Percentiles rank a stretch among this genome's conserved stretches.
Conservation (phyloP, 2,797 vertebrate species). For the Halcyon chelicuti region DNA sequence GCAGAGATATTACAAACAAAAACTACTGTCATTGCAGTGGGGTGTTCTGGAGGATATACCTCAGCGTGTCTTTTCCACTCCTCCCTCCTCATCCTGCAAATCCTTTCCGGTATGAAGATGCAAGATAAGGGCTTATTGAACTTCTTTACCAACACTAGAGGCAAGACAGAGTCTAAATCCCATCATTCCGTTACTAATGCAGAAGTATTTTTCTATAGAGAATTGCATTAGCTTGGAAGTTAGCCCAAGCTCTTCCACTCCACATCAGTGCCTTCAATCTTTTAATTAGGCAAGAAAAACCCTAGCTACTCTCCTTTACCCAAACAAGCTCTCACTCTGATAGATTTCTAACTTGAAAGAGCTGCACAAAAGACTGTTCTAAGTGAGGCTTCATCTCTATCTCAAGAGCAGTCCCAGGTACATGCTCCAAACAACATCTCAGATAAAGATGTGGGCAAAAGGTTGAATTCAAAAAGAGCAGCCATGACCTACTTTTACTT, state of each 20-base stretch:
- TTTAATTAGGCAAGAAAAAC: slow-evolving; percentile 1
- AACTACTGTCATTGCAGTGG: background rate
- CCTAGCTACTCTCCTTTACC: background rate
- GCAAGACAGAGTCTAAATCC: background rate
- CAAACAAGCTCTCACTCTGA: background rate
- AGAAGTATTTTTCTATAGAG: background rate
- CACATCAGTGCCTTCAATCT: slow-evolving; percentile 14
- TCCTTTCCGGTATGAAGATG: background rate
- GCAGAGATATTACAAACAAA: background rate
- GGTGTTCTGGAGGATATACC: background rate
- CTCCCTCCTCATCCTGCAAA: background rate
- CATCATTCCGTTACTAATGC: background rate
- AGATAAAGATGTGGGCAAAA: background rate
- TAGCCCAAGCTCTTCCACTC: slow-evolving; percentile 29
- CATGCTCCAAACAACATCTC: background rate
- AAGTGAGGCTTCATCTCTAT: background rate
- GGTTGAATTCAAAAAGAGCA: background rate
- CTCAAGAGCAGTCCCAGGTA: background rate
- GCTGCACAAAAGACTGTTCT: background rate
- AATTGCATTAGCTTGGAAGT: slow-evolving; percentile 34
- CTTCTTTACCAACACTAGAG: background rate
- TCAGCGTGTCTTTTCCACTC: background rate
- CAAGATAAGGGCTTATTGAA: background rate
- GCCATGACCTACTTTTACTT: background rate
- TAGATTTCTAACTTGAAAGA: background rate